Evolutionary conservation across 2,888 invertebrate species (phyloP).

Genomic region (Phaonia tiefii): DNA sequence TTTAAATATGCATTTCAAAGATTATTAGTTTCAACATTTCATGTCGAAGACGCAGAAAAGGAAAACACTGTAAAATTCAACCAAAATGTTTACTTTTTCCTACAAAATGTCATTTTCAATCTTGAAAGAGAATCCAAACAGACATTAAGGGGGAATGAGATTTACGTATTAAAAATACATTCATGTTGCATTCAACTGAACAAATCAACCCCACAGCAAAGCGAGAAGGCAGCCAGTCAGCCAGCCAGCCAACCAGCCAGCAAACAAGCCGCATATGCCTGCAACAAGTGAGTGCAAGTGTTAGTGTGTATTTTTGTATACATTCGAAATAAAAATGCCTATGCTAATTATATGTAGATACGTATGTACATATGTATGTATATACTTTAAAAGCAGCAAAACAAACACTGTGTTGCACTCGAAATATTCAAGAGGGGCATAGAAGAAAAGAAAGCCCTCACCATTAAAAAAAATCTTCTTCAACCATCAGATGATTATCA

Average conservation of each 20-base stretch:
- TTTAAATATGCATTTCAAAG: slow-evolving; percentile 12
- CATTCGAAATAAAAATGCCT: slow-evolving; percentile 60
- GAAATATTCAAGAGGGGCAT: slow-evolving; percentile 33
- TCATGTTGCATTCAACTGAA: slow-evolving; percentile 18
- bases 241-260: not conserved
- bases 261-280: slow-evolving; percentile 6
- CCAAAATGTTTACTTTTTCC: slow-evolving; percentile 30
- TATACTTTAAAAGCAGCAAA: slow-evolving; percentile 35
- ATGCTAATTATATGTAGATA: slow-evolving; percentile 61
- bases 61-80: not conserved
- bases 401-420: slow-evolving; percentile 46
- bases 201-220: slow-evolving; percentile 36
- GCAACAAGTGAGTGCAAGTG: slow-evolving; percentile 50
- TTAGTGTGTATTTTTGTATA: slow-evolving; percentile 56
- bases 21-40: slow-evolving; percentile 11
- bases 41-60: not conserved
- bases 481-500: slow-evolving; percentile 41
- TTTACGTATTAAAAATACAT: slow-evolving; percentile 49
- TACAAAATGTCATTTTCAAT: slow-evolving; percentile 43
- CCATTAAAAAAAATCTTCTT: slow-evolving; percentile 44
- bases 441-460: slow-evolving; percentile 9
- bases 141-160: slow-evolving; percentile 17
- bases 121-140: slow-evolving; percentile 21
- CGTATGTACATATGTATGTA: no score
- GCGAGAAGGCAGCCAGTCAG: not conserved